A percentile compares a stretch with the other conserved stretches of the same genome.
Evolutionary conservation across 92 coral and sea anemone species (phyloP).

Genomic region (Parazoanthus swiftii): DNA sequence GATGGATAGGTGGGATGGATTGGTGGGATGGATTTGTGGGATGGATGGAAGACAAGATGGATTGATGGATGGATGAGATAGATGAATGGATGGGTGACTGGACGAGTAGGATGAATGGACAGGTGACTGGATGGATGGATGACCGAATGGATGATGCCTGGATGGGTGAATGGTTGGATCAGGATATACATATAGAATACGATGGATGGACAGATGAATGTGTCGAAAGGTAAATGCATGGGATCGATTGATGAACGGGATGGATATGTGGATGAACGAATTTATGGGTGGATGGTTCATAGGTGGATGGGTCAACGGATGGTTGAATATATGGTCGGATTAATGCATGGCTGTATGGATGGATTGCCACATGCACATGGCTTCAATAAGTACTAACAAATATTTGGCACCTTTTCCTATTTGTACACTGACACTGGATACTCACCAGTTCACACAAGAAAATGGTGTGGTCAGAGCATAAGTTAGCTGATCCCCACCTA

Average conservation of each 20-base stretch:
- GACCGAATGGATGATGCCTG: too few species aligned
- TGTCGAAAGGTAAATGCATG: neutral
- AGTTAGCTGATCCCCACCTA: constrained; percentile 90
- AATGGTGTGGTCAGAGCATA: constrained; percentile 72
- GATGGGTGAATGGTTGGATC: too few species aligned
- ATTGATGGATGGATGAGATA: too few species aligned
- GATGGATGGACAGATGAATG: neutral
- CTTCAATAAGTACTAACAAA: too few species aligned
- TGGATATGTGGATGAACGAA: neutral
- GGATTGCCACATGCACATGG: neutral
- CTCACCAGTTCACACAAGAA: constrained; percentile 78
- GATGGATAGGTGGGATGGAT: too few species aligned
- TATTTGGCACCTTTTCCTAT: too few species aligned
- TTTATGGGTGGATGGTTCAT: neutral
- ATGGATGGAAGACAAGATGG: too few species aligned
- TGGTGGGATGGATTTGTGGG: too few species aligned
- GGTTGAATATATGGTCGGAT: neutral
- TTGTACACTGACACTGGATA: neutral
- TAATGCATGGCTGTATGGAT: neutral
- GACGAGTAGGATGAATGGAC: too few species aligned
- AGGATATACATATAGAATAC: too few species aligned
- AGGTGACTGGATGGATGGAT: too few species aligned
- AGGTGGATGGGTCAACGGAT: neutral
- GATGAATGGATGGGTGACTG: too few species aligned
- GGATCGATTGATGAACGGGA: constrained; percentile 16